phyloP scores from a whole-genome alignment of 1,140 invertebrate species.

The Panagrolaimus sp. region DNA sequence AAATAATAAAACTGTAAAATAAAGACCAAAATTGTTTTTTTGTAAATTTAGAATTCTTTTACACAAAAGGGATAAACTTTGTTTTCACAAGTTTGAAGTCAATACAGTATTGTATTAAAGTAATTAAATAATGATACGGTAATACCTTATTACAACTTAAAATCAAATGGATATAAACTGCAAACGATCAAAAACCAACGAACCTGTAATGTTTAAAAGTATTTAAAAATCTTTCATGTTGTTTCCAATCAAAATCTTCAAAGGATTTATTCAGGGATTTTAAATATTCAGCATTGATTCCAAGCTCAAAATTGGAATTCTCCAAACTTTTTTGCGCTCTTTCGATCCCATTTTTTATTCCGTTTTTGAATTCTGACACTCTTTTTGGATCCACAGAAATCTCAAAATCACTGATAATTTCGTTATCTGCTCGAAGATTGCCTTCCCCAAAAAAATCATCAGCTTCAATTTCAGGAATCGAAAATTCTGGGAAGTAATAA shows the following conservation, averaged over 20 bases:
- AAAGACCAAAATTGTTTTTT: no score
- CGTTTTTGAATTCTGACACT: neutral
- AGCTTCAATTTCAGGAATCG: neutral
- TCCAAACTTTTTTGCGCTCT: neutral
- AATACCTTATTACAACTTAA: no score
- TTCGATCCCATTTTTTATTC: conserved; percentile 11
- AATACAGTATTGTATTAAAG: no score
- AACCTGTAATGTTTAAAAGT: conserved; percentile 45
- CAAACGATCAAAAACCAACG: no score
- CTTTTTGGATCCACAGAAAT: conserved; percentile 1
- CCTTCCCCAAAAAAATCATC: conserved; percentile 23
- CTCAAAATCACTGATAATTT: conserved; percentile 13
- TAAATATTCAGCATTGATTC: conserved; percentile 27
- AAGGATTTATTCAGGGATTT: conserved; percentile 31
- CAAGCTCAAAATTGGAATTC: conserved; percentile 13
- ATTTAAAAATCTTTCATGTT: conserved; percentile 42
- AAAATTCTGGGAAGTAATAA: neutral
- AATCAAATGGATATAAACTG: no score
- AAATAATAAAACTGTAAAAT: no score
- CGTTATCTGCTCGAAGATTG: neutral
- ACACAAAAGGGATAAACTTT: no score
- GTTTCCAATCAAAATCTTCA: conserved; percentile 40
- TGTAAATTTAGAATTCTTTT: no score
- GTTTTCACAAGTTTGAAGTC: no score
- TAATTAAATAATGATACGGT: neutral